A percentile compares a stretch with the other conserved stretches of the same genome.
Conservation (phyloP, 2,888 invertebrate species). For the Tricholauxania praeusta region DNA sequence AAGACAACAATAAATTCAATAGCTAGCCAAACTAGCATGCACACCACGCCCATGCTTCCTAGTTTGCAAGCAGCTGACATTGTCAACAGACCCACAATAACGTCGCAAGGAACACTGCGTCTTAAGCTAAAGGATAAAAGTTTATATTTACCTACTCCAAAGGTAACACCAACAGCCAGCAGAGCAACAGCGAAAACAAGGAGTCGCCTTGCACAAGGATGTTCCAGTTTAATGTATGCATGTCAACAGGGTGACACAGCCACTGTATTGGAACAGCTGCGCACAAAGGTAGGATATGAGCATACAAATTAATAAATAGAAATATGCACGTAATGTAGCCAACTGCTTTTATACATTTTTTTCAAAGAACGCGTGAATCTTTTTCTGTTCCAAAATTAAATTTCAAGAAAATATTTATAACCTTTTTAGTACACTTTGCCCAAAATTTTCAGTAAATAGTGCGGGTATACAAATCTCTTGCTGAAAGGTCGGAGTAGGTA, state of each 20-base stretch:
- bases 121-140: constrained; percentile 3
- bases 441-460: too few species aligned
- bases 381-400: not conserved
- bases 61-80: not conserved
- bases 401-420: not conserved
- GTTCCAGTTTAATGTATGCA: constrained; percentile 90
- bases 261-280: constrained; percentile 80
- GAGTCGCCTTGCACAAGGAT: constrained; percentile 74
- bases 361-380: not conserved
- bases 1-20: not conserved
- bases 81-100: constrained; percentile 28
- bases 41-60: not conserved
- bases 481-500: too few species aligned
- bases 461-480: too few species aligned
- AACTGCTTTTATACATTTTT: not conserved
- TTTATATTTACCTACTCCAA: constrained; percentile 1
- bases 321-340: not conserved
- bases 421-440: too few species aligned
- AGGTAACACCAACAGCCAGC: constrained; percentile 28
- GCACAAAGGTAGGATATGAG: constrained; percentile 75
- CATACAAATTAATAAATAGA: not conserved
- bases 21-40: not conserved
- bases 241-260: constrained; percentile 89
- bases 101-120: constrained; percentile 20
- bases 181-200: constrained; percentile 44